A percentile compares a stretch with the other conserved stretches of the same genome.
These are phyloP conservation scores for Tenthredo distinguenda DNA, from an alignment of 2,888 invertebrate genomes.

Conservation along the genomic window DNA sequence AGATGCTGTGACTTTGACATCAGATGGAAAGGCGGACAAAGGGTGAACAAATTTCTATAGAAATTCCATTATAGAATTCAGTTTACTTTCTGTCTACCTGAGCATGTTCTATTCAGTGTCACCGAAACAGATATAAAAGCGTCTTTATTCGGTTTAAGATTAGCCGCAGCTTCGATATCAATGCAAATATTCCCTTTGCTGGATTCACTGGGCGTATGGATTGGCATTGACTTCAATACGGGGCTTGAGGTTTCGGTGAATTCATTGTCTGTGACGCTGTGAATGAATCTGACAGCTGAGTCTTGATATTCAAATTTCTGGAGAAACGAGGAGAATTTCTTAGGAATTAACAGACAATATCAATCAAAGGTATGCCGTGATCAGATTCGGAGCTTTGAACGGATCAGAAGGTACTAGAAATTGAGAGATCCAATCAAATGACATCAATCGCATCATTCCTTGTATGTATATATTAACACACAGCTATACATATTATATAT, in stretches of 20 bases:
- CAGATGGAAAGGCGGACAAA: not conserved
- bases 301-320: not conserved
- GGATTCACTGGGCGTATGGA: not conserved
- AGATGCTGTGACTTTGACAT: not conserved
- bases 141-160: not conserved
- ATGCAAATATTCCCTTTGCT: not conserved
- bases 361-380: not conserved
- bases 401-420: not conserved
- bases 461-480: not conserved
- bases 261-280: not conserved
- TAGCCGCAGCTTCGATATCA: constrained; percentile 9
- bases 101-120: not conserved
- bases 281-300: not conserved
- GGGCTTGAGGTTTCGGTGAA: not conserved
- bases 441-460: not conserved
- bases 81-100: not conserved
- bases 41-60: not conserved
- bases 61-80: not conserved
- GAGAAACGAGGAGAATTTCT: not conserved
- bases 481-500: no score
- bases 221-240: not conserved
- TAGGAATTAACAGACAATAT: not conserved
- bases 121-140: not conserved
- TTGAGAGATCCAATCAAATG: not conserved
- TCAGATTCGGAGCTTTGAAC: not conserved